Evolutionary conservation across 2,797 vertebrate species (phyloP), one percentile per base, ranked within the genome.

Genomic region (Natrix natrix): DNA sequence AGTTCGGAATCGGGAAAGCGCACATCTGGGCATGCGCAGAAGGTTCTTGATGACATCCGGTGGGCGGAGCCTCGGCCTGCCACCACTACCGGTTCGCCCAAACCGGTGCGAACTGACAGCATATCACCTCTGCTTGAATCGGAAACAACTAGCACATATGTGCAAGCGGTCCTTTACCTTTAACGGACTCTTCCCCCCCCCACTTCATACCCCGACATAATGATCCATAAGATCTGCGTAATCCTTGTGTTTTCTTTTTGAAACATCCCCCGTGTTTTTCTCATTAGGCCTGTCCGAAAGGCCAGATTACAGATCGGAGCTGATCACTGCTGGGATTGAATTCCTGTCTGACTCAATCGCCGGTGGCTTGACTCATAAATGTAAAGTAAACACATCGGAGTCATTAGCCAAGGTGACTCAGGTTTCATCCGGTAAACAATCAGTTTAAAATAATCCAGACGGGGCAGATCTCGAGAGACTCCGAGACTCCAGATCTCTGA

Each of bases 341-440:
- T 91, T 20, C 24, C 24, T 26, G 16, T 74, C 55, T 74, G 24
- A 17, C 60, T 28, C 12, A 61, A 3, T 43, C 8, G 28, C 14
- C 48, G 32, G 55, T 55, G n/a, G 56, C 57, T 86, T 37, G 66
- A 55, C 13, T 83, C 92, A 60, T 22, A 57, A 78, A n/a, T 20
- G 11, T 26, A 74, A 92, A 63, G 59, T 12, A 16, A 55, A 48
- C 14, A 10, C 43, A 17, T 60, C 37, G 54, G 66, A 69, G 69
- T 55, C 57, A 86, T 61, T 61, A 90, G 74, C 48, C 56, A 55
- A 43, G 37, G 74, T 92, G 88, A 92, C n/a, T 92, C 92, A 90
- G 37, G 16, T 43, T 52, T 90, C 88, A 55, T 1, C 20, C 8
- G 3, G 88, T 63, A 86, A 92, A 90, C 87, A 92, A 61, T 61